These are phyloP conservation scores for Cydia strobilella DNA, from an alignment of 1,140 invertebrate species.

Conservation along the genomic window DNA sequence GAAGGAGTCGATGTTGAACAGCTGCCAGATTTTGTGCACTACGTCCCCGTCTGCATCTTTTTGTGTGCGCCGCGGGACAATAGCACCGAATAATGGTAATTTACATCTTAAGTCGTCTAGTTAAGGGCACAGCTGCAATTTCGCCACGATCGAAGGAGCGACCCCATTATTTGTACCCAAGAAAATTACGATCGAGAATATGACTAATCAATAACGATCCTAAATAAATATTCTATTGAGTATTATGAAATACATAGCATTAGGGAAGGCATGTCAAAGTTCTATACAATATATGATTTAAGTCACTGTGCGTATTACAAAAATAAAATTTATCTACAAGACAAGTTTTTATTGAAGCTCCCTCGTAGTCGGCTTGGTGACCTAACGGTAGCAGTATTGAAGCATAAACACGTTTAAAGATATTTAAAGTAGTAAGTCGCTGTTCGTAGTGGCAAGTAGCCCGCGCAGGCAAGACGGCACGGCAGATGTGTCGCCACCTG, in stretches of 20 bases:
- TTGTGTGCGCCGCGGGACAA: constrained; percentile 62
- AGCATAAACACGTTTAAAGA: constrained; percentile 55
- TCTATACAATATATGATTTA: neutral
- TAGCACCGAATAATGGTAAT: constrained; percentile 75
- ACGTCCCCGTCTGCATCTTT: constrained; percentile 74
- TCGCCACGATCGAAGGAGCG: constrained; percentile 48
- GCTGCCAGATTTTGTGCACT: constrained; percentile 76
- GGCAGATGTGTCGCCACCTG: constrained; percentile 76
- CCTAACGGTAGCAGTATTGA: constrained; percentile 57
- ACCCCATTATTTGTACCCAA: constrained; percentile 41
- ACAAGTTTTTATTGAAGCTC: constrained; percentile 25
- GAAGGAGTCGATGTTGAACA: constrained; percentile 66
- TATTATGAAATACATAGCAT: constrained; percentile 1
- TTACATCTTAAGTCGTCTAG: constrained; percentile 77
- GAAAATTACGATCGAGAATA: constrained; percentile 42
- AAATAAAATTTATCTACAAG: neutral
- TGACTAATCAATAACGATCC: constrained; percentile 47
- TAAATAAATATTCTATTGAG: constrained; percentile 33
- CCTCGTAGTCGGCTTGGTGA: constrained; percentile 13
- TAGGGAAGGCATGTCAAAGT: neutral
- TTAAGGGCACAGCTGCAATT: constrained; percentile 72
- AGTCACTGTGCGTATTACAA: neutral
- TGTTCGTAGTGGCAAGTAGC: constrained; percentile 53
- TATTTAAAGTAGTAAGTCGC: constrained; percentile 40
- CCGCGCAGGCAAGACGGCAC: constrained; percentile 68